A percentile compares a stretch with the other conserved stretches of the same genome.
Conservation (phyloP, 2,113 vertebrate genomes). For the Platysternon megacephalum region DNA sequence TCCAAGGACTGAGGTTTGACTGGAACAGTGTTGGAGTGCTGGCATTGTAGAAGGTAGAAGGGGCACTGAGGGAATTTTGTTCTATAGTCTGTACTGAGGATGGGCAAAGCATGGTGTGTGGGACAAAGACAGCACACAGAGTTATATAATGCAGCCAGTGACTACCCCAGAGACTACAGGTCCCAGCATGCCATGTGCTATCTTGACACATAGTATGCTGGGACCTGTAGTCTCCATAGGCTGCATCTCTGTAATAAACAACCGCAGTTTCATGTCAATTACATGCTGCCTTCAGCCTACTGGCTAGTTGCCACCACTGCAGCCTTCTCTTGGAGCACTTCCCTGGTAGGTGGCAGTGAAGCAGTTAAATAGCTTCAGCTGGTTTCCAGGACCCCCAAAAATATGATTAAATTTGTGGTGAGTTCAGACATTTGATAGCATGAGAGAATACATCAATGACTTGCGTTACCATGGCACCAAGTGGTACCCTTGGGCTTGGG, state of each 20-base stretch:
- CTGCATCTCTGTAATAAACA: not conserved
- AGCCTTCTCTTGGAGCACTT: not conserved
- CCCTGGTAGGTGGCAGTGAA: not conserved
- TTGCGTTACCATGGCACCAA: too few species aligned
- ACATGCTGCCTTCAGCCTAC: not conserved
- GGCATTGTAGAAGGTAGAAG: not conserved
- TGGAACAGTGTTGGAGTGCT: not conserved
- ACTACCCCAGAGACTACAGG: not conserved
- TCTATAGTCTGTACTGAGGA: not conserved
- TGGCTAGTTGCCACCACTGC: too few species aligned
- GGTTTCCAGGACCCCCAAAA: not conserved
- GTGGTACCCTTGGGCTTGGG: too few species aligned
- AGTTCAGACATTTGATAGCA: not conserved
- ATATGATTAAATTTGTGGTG: not conserved
- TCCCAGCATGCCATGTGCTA: not conserved
- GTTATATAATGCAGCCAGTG: not conserved
- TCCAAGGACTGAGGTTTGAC: not conserved
- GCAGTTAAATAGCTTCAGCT: not conserved
- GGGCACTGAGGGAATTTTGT: not conserved
- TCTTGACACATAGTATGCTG: not conserved
- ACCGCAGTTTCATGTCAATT: not conserved
- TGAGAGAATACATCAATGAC: not conserved
- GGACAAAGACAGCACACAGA: too few species aligned
- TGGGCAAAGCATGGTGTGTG: not conserved
- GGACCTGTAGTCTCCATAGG: not conserved